Conservation (phyloP, 2,113 vertebrate species). For the Panurus biarmicus region DNA sequence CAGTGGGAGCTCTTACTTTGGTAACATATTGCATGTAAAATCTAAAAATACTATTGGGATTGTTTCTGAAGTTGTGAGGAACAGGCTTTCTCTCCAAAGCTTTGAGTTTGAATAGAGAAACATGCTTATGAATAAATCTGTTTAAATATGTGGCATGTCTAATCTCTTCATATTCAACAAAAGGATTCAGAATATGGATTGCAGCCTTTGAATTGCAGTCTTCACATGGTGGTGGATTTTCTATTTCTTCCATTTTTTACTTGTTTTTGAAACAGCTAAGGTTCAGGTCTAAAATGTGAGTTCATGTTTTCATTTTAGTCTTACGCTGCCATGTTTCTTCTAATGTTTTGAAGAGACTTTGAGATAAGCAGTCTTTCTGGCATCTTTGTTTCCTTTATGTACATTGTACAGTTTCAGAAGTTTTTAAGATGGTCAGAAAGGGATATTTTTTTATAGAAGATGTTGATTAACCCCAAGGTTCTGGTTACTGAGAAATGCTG, state of each 20-base stretch:
- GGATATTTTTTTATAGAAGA: background rate
- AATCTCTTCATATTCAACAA: background rate
- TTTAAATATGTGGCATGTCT: background rate
- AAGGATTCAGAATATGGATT: background rate
- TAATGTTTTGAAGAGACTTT: background rate
- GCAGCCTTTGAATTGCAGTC: background rate
- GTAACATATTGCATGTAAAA: background rate
- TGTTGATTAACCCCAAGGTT: background rate
- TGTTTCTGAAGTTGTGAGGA: background rate
- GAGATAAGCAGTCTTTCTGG: background rate
- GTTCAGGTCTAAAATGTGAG: background rate
- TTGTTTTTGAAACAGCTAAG: background rate
- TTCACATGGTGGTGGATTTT: background rate
- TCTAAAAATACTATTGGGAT: background rate
- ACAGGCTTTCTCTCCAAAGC: background rate
- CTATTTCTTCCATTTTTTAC: background rate
- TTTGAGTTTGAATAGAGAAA: background rate
- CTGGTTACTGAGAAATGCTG: background rate
- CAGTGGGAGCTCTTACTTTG: background rate
- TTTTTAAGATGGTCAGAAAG: background rate
- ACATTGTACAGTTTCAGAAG: background rate
- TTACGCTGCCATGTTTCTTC: background rate
- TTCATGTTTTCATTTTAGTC: background rate
- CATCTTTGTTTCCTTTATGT: background rate
- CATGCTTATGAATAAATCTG: conserved; percentile 19